These are phyloP conservation scores for Tylochromis polylepis DNA, from an alignment of 2,113 vertebrate genomes.

Conservation along the genomic window DNA sequence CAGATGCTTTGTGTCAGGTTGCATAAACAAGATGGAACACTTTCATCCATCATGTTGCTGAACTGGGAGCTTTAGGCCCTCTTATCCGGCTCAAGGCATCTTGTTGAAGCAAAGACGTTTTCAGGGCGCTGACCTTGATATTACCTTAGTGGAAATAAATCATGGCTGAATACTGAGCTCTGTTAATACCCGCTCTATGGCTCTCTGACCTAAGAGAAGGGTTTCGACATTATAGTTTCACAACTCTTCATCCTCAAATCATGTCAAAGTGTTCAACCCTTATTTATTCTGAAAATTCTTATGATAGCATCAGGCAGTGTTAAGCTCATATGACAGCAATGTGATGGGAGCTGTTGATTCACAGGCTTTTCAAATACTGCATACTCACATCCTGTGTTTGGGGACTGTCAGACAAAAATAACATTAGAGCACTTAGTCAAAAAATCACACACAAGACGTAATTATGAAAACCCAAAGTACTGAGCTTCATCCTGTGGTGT, in stretches of 20 bases:
- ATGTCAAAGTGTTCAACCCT: constrained; percentile 17
- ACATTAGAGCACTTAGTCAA: background rate
- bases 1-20: constrained; percentile 71
- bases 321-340: background rate
- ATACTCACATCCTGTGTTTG: constrained; percentile 22
- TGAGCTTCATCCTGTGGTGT: background rate
- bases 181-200: background rate
- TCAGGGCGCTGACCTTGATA: constrained; percentile 48
- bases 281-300: background rate
- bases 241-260: background rate
- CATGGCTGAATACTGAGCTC: constrained; percentile 30
- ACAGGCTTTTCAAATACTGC: background rate
- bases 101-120: constrained; percentile 57
- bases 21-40: constrained; percentile 68
- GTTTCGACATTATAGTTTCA: constrained; percentile 13
- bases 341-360: background rate
- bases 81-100: constrained; percentile 56
- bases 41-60: constrained; percentile 69
- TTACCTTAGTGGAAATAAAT: constrained; percentile 63
- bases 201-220: background rate
- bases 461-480: background rate
- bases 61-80: constrained; percentile 36
- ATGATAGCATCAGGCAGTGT: background rate
- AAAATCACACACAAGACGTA: background rate
- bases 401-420: background rate